A percentile compares a stretch with the other conserved stretches of the same genome.
These are phyloP conservation scores for Hybos culiciformis DNA, from an alignment of 2,888 invertebrate genomes.

Conservation along the genomic window DNA sequence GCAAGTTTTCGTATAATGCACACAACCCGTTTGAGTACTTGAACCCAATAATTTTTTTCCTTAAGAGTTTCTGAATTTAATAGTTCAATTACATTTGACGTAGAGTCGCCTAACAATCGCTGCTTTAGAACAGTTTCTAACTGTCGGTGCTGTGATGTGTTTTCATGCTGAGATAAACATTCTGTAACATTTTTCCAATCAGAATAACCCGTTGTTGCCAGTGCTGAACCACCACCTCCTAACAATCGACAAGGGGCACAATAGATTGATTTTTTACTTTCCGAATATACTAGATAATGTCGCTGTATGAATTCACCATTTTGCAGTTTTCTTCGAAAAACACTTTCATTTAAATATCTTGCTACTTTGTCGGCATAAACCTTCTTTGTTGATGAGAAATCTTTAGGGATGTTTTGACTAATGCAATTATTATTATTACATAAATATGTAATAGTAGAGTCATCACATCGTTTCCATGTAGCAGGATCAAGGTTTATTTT, in stretches of 20 bases:
- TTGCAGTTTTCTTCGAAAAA: not conserved
- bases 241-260: constrained; percentile 1
- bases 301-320: not conserved
- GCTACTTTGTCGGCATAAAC: not conserved
- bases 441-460: constrained; percentile 1
- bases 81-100: not conserved
- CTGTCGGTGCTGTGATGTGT: constrained; percentile 1
- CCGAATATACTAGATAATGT: constrained; percentile 1
- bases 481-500: constrained; percentile 1
- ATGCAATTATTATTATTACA: not conserved
- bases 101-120: not conserved
- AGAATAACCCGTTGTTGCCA: not conserved
- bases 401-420: constrained; percentile 1
- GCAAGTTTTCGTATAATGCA: not conserved
- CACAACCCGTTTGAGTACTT: not conserved
- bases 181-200: constrained; percentile 1
- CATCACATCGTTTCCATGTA: constrained; percentile 1
- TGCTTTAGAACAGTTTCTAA: constrained; percentile 1
- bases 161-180: constrained; percentile 1
- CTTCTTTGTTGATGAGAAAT: not conserved
- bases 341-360: not conserved
- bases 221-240: not conserved
- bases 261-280: not conserved
- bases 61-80: constrained; percentile 1
- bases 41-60: constrained; percentile 1